A percentile compares a stretch with the other conserved stretches of the same genome.
Evolutionary conservation across 2,797 vertebrate genomes (phyloP).

Genomic region (Cygnus olor): DNA sequence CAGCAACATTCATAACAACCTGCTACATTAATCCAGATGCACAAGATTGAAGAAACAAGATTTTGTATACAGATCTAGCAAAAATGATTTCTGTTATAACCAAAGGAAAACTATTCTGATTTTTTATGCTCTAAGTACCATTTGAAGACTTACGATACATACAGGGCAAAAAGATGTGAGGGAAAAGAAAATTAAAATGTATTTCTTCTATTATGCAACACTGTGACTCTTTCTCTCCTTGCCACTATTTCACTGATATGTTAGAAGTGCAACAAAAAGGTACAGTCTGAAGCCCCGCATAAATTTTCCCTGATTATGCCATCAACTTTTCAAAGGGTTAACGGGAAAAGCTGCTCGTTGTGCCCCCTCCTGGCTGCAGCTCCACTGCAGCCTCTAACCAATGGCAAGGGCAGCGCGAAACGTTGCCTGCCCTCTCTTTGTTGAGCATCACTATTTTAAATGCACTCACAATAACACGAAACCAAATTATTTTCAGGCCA

Average conservation of each 20-base stretch:
- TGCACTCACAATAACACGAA: background rate
- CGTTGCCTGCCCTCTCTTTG: background rate
- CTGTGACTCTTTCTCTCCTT: background rate
- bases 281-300: background rate
- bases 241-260: background rate
- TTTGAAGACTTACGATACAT: conserved; percentile 63
- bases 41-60: background rate
- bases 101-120: conserved; percentile 51
- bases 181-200: conserved; percentile 12
- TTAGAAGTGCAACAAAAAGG: background rate
- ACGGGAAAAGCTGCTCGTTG: background rate
- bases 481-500: background rate
- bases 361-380: background rate
- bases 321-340: background rate
- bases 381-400: background rate
- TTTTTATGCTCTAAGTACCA: conserved; percentile 52
- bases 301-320: background rate
- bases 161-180: conserved; percentile 24
- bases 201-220: conserved; percentile 15
- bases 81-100: conserved; percentile 54
- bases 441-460: background rate
- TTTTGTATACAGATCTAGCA: background rate
- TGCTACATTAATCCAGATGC: background rate
- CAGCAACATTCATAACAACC: background rate
- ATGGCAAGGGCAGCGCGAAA: background rate